phyloP scores from a whole-genome alignment of 2,113 vertebrate species.

The Pseudopipra pipra region DNA sequence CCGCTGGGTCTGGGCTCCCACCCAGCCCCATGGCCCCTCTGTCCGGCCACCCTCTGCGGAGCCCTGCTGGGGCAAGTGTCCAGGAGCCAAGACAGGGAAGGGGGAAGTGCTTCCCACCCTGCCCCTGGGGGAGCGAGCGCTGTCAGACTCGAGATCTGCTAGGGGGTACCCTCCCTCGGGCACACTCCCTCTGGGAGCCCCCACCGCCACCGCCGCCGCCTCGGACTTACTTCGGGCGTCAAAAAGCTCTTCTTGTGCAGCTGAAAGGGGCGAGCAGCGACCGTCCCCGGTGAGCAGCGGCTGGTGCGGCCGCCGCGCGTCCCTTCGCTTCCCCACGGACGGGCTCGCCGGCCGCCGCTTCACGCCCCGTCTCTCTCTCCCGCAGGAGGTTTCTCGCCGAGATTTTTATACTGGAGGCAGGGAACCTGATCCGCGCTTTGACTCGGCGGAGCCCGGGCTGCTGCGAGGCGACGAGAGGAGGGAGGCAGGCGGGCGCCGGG shows the following conservation, averaged over 20 bases:
- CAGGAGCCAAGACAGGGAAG: neutral
- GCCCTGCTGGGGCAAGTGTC: neutral
- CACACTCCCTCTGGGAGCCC: neutral
- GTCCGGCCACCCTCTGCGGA: neutral
- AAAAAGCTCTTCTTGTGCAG: neutral
- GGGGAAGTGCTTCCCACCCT: neutral
- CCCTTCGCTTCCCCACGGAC: neutral
- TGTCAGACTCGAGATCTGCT: neutral
- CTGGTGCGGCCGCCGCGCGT: neutral
- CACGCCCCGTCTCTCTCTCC: neutral
- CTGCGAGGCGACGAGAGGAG: slow-evolving; percentile 30
- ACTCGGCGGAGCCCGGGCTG: slow-evolving; percentile 45
- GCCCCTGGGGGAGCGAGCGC: neutral
- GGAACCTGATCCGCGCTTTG: slow-evolving; percentile 67
- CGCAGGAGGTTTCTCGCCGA: slow-evolving; percentile 1
- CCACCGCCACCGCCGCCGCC: neutral
- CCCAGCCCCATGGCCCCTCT: neutral
- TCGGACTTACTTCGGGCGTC: slow-evolving; percentile 27
- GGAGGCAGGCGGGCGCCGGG: neutral
- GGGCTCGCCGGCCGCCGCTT: neutral
- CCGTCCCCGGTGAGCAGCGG: neutral
- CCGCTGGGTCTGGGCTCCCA: too few relatives aligned
- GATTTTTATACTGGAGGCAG: slow-evolving; percentile 65
- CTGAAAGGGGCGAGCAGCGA: neutral
- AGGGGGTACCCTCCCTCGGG: neutral